Conservation (phyloP, 2,888 invertebrate genomes). For the Tridacna gigas region DNA sequence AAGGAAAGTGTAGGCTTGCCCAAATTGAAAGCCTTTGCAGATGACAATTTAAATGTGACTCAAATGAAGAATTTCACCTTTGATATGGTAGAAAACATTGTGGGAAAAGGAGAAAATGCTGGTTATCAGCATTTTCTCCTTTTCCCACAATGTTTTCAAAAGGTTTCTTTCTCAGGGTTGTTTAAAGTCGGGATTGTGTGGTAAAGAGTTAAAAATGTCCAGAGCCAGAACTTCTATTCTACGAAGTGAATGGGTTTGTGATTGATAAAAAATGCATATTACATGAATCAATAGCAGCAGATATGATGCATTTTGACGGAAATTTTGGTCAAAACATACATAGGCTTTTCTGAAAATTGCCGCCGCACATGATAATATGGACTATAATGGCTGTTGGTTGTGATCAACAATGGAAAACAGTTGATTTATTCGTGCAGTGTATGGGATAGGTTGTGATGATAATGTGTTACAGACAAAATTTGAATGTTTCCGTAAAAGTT, state of each 20-base stretch:
- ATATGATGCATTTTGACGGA: not conserved
- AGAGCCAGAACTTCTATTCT: too few species aligned
- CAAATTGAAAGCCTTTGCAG: too few species aligned
- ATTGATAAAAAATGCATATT: not conserved
- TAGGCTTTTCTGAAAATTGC: not conserved
- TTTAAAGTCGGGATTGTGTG: too few species aligned
- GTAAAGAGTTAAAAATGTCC: too few species aligned
- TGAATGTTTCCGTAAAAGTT: too few species aligned
- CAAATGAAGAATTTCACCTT: too few species aligned
- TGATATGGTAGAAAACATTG: too few species aligned
- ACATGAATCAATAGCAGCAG: not conserved
- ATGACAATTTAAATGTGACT: too few species aligned
- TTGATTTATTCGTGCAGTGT: slow-evolving; percentile 14
- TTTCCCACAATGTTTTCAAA: slow-evolving; percentile 16
- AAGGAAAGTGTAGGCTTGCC: too few species aligned
- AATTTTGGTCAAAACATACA: not conserved
- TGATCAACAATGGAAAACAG: not conserved
- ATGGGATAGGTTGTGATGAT: not conserved
- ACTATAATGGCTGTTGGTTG: not conserved
- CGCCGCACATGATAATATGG: not conserved
- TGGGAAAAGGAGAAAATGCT: slow-evolving; percentile 8
- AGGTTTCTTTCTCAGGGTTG: too few species aligned
- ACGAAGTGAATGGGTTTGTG: too few species aligned
- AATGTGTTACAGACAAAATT: too few species aligned
- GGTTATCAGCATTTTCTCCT: not conserved